Base-by-base conservation (phyloP, 2,888 invertebrate species). In the Aproaerema taeniolella region DNA sequence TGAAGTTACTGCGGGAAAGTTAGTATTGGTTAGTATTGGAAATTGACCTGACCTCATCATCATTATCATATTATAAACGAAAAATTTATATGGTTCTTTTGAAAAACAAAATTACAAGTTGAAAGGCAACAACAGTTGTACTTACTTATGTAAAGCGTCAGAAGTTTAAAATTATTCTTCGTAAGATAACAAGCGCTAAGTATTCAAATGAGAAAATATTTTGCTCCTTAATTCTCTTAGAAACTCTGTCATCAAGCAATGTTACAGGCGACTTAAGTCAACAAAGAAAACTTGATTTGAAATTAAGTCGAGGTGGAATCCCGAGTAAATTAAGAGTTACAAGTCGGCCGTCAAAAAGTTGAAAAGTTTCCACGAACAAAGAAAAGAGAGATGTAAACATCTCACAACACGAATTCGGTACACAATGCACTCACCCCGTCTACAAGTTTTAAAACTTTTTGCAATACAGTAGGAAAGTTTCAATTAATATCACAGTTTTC, bases 401-500 rank as follows among this genome's bases (percentile, higher is more conserved):
- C 7, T 20, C 26, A 33, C 16, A 33, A 15, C 12, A 28, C 12
- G 11, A n/a, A 17, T 5, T 11, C 8, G 17, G 5, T 14, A 29
- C 17, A 11, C 31, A 13, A 16, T 30, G 9, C 37, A 29, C 30
- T 24, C 20, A 39, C n/a, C 30, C 63, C 64, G 68, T 72, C 66
- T 66, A 67, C 61, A 71, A 37, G 67, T 62, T 62, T 46, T 62
- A 64, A 68, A 76, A 67, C 70, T 66, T n/a, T 48, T 56, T 43
- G 60, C 61, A 66, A 60, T 69, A 70, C 64, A 62, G 68, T 76
- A 80, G 70, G 76, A 80, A 75, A 79, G 67, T 71, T 80, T 80
- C 76, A 77, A 81, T 81, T 81, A 85, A 82, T 86, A 86, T 85
- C 85, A 85, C 85, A 86, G 86, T 83, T 82, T 77, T 69, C 79